Evolutionary conservation across 2,797 vertebrate genomes (phyloP).

Genomic region (Premnoplex brunnescens): DNA sequence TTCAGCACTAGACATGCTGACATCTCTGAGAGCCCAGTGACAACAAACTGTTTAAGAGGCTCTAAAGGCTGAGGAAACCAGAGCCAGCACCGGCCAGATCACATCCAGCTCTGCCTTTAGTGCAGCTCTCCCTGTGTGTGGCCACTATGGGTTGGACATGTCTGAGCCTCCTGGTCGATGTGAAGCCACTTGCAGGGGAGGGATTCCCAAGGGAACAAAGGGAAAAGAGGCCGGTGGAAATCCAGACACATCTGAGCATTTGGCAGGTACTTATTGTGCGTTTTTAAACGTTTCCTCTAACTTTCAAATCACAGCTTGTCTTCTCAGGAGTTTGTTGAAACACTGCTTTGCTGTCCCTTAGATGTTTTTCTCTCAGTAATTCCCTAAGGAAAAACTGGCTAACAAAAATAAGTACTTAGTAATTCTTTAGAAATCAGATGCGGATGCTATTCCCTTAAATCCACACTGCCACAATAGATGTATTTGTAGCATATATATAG

Average conservation of each 20-base stretch:
- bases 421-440: background rate
- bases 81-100: background rate
- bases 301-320: background rate
- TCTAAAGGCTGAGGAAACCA: background rate
- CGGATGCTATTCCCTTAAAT: background rate
- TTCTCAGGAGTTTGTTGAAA: background rate
- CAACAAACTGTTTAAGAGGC: background rate
- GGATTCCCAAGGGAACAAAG: background rate
- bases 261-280: background rate
- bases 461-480: background rate
- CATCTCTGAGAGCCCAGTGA: background rate
- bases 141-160: background rate
- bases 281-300: background rate
- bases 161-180: rapidly evolving
- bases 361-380: background rate
- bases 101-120: background rate
- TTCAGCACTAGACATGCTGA: background rate
- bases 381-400: background rate
- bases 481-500: background rate
- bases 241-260: background rate
- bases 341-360: background rate
- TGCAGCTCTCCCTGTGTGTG: background rate
- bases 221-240: background rate
- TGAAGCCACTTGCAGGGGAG: background rate
- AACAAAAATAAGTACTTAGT: background rate